Percentiles rank a stretch among this genome's conserved stretches.
Evolutionary conservation across 2,888 invertebrate species (phyloP).

Genomic region (Stenodema calcarata): DNA sequence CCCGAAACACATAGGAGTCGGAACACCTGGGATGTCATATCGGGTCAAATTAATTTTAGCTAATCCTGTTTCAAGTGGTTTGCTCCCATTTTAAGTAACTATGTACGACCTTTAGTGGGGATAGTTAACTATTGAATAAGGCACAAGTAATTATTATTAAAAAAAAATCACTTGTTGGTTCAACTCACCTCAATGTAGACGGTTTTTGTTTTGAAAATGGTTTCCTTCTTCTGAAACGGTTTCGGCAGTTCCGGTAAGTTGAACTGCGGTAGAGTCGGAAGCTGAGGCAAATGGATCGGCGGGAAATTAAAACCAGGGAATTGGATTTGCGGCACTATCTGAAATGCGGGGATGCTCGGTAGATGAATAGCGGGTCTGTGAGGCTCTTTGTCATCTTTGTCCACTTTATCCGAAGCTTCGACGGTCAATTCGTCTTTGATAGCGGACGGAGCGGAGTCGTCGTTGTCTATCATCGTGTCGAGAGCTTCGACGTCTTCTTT

Average conservation of each 20-base stretch:
- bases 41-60: too few species aligned
- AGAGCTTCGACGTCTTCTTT: not conserved
- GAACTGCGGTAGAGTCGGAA: conserved; percentile 25
- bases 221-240: not conserved
- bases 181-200: conserved; percentile 25
- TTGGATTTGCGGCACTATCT: conserved; percentile 18
- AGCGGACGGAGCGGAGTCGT: not conserved
- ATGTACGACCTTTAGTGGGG: too few species aligned
- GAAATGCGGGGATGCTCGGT: conserved; percentile 25
- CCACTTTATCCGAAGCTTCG: not conserved
- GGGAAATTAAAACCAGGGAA: conserved; percentile 25
- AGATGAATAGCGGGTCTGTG: conserved; percentile 7
- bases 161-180: too few species aligned
- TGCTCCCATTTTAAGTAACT: too few species aligned
- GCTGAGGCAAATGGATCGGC: conserved; percentile 1
- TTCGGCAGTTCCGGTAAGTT: conserved; percentile 11
- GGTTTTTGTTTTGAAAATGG: conserved; percentile 16
- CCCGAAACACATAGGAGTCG: too few species aligned
- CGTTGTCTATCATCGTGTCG: not conserved
- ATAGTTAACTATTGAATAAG: too few species aligned
- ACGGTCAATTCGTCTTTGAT: not conserved
- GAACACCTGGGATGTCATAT: too few species aligned
- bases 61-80: too few species aligned
- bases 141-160: too few species aligned
- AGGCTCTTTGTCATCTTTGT: conserved; percentile 16